These are phyloP conservation scores for Poeciliopsis infans DNA, from an alignment of 2,797 vertebrate species.

Conservation along the genomic window DNA sequence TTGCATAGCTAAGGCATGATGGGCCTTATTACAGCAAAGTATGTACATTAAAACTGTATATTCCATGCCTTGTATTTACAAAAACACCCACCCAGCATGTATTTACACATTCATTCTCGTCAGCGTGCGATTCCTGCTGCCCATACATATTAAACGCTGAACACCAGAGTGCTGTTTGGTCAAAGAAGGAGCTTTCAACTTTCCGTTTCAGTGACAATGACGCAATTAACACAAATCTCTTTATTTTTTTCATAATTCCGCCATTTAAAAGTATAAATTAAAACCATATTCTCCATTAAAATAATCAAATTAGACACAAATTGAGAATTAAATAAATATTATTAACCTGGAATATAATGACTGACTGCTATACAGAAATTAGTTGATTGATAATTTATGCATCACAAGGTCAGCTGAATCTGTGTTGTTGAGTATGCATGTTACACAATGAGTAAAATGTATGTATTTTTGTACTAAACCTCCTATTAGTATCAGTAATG, in stretches of 20 bases:
- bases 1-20: conserved; percentile 86
- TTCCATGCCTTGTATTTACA: conserved; percentile 66
- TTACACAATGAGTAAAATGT: conserved; percentile 46
- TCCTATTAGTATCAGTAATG: conserved; percentile 30
- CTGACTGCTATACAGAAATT: conserved; percentile 49
- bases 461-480: conserved; percentile 41
- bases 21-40: conserved; percentile 65
- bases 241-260: conserved; percentile 25
- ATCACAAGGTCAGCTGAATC: conserved; percentile 32
- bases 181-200: conserved; percentile 44
- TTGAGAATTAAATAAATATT: conserved; percentile 37
- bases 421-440: neutral
- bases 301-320: conserved; percentile 35
- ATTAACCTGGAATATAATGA: conserved; percentile 9
- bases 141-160: conserved; percentile 36
- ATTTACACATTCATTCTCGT: conserved; percentile 71
- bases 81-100: conserved; percentile 53
- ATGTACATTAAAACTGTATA: conserved; percentile 70
- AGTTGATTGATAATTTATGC: conserved; percentile 48
- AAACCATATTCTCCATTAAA: conserved; percentile 61
- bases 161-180: conserved; percentile 60
- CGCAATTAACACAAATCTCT: conserved; percentile 48
- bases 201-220: conserved; percentile 72
- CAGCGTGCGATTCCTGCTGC: conserved; percentile 33
- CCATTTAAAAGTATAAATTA: conserved; percentile 40